These are phyloP conservation scores for Andrena minutula DNA, from an alignment of 2,888 invertebrate species.

Conservation along the genomic window DNA sequence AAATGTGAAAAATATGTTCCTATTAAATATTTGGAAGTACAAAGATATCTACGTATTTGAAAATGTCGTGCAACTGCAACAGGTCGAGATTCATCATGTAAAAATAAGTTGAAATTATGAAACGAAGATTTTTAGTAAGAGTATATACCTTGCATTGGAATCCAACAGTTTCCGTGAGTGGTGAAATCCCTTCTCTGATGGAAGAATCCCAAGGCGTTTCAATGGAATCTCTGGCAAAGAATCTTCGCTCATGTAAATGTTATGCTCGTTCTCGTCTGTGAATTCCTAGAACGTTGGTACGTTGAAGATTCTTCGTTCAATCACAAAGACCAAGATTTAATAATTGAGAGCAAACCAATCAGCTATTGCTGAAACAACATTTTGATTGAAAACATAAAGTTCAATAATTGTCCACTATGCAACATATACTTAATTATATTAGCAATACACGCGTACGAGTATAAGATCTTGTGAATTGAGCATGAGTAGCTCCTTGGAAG, in stretches of 20 bases:
- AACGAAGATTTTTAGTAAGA: not conserved
- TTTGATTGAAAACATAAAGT: too few species aligned
- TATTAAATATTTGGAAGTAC: too few species aligned
- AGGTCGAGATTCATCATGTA: too few species aligned
- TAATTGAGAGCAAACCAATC: constrained; percentile 44
- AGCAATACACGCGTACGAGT: too few species aligned
- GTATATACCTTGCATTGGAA: not conserved
- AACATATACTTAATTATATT: too few species aligned
- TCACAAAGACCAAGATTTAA: constrained; percentile 48
- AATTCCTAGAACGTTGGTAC: constrained; percentile 51
- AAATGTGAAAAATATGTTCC: too few species aligned
- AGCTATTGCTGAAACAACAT: constrained; percentile 12
- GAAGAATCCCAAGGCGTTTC: not conserved
- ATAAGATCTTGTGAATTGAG: not conserved
- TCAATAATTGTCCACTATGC: not conserved
- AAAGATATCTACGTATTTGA: too few species aligned
- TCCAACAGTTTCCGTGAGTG: not conserved
- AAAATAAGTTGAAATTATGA: too few species aligned
- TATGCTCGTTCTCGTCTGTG: constrained; percentile 49
- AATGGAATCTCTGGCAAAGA: constrained; percentile 24
- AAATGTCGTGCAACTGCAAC: too few species aligned
- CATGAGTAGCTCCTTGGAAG: not conserved
- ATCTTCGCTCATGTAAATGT: constrained; percentile 50
- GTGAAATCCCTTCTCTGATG: not conserved
- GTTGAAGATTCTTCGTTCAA: constrained; percentile 47